Evolutionary conservation across 1,140 invertebrate species (phyloP), one percentile per base, ranked within the genome.

Genomic region (Pogonognathellus flavescens): DNA sequence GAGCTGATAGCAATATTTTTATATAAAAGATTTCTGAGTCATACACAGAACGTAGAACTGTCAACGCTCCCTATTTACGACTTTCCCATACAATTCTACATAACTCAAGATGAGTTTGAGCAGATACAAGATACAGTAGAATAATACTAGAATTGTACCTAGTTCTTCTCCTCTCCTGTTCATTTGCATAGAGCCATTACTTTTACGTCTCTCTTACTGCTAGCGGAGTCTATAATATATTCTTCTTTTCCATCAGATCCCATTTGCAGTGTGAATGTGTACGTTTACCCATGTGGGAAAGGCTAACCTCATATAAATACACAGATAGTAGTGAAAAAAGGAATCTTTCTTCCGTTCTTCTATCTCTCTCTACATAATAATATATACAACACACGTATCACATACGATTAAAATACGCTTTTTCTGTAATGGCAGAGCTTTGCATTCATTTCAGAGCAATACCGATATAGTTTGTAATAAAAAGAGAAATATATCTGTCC

Each of bases 391-490:
- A 41, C 31, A 41, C 31, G 31, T 41, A 41, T 1, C 31, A 41
- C 31, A 41, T 41, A 6, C 31, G 31, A 41, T 41, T 41, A 41
- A 41, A 41, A 41, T 41, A 41, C 31, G 31, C 53, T 57, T n/a
- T 76, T 6, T 50, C 49, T 31, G 16, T 76, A 50, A 76, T 76
- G 70, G 31, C 25, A 16, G 25, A 76, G 16, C 31, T 76, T 76
- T 76, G 70, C 70, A 76, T 76, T 76, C 70, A 76, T 76, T 76
- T 76, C 70, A 50, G 41, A 25, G 70, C 70, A 76, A 76, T 76
- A 76, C 49, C 70, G 14, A 76, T 76, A 41, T 31, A 20, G 70
- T 49, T n/a, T 49, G 70, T n/a, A 76, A 76, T 76, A 76, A 76
- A 41, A 76, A 76, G 70, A 76, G 70, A 76, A 76, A 76, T 76